Evolutionary conservation across 2,888 invertebrate species (phyloP), one percentile per base, ranked within the genome.

Genomic region (Drosophila nigricruria): DNA sequence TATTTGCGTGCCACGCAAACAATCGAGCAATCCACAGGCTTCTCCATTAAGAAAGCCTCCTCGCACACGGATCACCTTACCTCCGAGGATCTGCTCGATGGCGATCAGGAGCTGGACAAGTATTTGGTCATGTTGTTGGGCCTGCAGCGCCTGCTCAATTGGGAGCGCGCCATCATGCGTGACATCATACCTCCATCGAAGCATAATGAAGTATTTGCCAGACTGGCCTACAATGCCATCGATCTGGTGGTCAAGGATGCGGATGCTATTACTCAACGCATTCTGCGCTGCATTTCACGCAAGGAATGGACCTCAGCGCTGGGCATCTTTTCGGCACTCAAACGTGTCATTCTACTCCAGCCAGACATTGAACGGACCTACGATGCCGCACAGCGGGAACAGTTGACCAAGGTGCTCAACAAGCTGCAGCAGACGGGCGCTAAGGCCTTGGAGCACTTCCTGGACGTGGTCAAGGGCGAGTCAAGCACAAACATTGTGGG

Each of bases 391-490:
- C 94, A 96, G 70, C 94, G 95, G 73, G 94, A 95, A 12, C 96
- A 96, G 91, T 95, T 97, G 74, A 95, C 95, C 47, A 95, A 96
- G 16, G 95, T 97, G 70, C 93, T 97, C 25, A 95, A 95, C 70
- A 96, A 95, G 57, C 93, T 97, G 18, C 96, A 96, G 82, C 94
- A 95, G 64, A 96, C 97, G 10, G 98, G 98, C 65, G 95, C 96
- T 38, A 97, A 97, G 92, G 97, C 97, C 10, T 93, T 98, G 81
- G 98, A 98, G 91, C 98, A 98, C 91, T 98, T 98, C 93, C 95
- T 98, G 68, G 98, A 98, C 90, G 97, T 96, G 69, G 95, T 98
- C 34, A 94, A 96, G 73, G 94, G 94, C 27, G 97, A 97, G 92
- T 94, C 94, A 53, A 96, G 96, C 77, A 95, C 96, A 67, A 96